Evolutionary conservation across 1,140 invertebrate genomes (phyloP), one percentile per base, ranked within the genome.

Genomic region (Formica selysi): DNA sequence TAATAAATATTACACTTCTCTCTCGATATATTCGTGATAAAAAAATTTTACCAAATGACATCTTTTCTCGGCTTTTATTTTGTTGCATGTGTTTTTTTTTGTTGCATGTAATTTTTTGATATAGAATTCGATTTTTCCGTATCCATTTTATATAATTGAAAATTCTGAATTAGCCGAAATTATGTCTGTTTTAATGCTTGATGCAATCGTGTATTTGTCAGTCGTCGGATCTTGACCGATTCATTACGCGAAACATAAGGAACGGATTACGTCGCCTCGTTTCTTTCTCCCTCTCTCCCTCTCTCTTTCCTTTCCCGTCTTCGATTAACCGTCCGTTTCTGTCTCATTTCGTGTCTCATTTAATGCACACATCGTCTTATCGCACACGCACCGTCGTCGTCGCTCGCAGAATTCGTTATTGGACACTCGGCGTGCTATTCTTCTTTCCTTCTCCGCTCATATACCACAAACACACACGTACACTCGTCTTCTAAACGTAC

Each of bases 401-500:
- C 48, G 67, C 36, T 61, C 19, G 79, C 26, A 29, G 38, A 73
- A 61, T 41, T 54, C 44, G 38, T 81, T 76, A 54, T 65, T n/a
- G 44, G 22, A 71, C 54, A 61, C 64, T 41, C 61, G 6, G 4
- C 51, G 57, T 73, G 26, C 19, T 65, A 41, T 59, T 70, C 32
- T 36, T 36, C 67, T 41, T 57, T 78, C 38, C 80, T 61, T 38
- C 7, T 41, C 44, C 65, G 19, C 57, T 70, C 61, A 36, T 6
- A 8, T 54, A 38, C 32, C 32, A 41, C 32, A 19, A 16, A 19
- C 16, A 19, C 48, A n/a, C 54, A 3, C 10, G 2, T 10, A 59
- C 7, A 32, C 61, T 62, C 76, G 54, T 81, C 67, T 71, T 61
- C 79, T 73, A 74, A 73, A 36, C 54, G 79, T 73, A 6, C 29